These are phyloP conservation scores for Heliconius melpomene DNA, from an alignment of 1,140 invertebrate genomes.

Conservation along the genomic window DNA sequence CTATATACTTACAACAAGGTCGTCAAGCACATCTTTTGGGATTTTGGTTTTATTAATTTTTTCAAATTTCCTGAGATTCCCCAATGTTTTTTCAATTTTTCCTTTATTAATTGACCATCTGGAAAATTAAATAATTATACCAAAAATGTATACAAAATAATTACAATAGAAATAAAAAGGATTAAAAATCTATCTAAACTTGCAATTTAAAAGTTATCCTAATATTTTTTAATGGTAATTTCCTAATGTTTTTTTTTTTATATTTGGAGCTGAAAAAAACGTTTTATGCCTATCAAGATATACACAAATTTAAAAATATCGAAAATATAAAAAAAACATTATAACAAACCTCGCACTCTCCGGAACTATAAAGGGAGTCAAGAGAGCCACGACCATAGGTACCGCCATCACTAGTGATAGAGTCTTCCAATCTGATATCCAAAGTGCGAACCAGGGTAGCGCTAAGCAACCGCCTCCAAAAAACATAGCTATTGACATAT, in stretches of 20 bases:
- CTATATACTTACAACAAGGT: constrained; percentile 83
- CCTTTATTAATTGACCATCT: constrained; percentile 82
- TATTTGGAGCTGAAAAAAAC: too few relatives aligned
- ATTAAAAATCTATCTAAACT: too few relatives aligned
- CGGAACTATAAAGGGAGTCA: constrained; percentile 57
- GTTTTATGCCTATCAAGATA: too few relatives aligned
- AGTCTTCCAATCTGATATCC: constrained; percentile 79
- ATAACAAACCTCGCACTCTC: constrained; percentile 63
- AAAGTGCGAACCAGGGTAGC: constrained; percentile 77
- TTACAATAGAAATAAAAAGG: too few relatives aligned
- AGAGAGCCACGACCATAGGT: constrained; percentile 58
- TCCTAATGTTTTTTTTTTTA: too few relatives aligned
- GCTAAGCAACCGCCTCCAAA: constrained; percentile 79
- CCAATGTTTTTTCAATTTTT: constrained; percentile 84
- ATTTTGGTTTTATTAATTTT: constrained; percentile 87
- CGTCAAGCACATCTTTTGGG: constrained; percentile 84
- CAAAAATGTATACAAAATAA: too few relatives aligned
- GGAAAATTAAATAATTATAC: too few relatives aligned
- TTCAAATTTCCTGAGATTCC: constrained; percentile 87
- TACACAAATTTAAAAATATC: too few relatives aligned
- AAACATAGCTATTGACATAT: constrained; percentile 82
- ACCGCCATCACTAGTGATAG: constrained; percentile 67
- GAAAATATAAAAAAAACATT: neutral
- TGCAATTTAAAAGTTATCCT: too few relatives aligned
- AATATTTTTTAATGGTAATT: too few relatives aligned